Evolutionary conservation across 1,140 invertebrate species (phyloP).

Genomic region (Lethocerus indicus): DNA sequence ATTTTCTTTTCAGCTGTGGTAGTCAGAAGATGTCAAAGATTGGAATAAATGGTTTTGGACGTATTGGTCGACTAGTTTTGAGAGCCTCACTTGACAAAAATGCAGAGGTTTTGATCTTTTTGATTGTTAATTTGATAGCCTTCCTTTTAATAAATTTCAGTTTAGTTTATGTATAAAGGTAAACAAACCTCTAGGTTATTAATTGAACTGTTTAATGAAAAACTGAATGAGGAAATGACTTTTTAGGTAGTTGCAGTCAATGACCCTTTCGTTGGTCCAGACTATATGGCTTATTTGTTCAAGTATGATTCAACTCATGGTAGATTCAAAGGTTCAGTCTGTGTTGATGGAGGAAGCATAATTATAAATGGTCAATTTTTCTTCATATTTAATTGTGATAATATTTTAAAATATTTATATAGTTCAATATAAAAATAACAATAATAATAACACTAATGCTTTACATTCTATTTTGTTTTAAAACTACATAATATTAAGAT

Average conservation of each 20-base stretch:
- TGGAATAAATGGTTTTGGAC: conserved; percentile 89
- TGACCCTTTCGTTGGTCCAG: conserved; percentile 84
- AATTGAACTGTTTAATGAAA: too few species aligned
- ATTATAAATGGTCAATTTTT: conserved; percentile 55
- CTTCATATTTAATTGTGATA: neutral
- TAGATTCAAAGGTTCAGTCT: conserved; percentile 67
- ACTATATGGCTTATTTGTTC: conserved; percentile 98
- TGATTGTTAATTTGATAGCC: too few species aligned
- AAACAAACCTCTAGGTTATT: too few species aligned
- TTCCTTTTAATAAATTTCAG: too few species aligned
- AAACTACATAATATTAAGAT: neutral
- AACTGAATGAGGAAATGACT: too few species aligned
- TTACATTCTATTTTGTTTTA: neutral
- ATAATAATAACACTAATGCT: too few species aligned
- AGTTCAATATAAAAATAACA: too few species aligned
- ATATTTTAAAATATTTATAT: too few species aligned
- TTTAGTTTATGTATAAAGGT: too few species aligned
- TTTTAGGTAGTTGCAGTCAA: conserved; percentile 59
- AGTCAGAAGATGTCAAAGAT: conserved; percentile 54
- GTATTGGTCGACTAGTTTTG: conserved; percentile 90
- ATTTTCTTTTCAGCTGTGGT: too few species aligned
- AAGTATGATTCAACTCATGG: conserved; percentile 97
- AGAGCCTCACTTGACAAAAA: conserved; percentile 68
- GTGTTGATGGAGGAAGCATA: conserved; percentile 54
- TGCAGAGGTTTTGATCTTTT: too few species aligned